These are phyloP conservation scores for Maniola hyperantus DNA, from an alignment of 2,888 invertebrate species.

Conservation along the genomic window DNA sequence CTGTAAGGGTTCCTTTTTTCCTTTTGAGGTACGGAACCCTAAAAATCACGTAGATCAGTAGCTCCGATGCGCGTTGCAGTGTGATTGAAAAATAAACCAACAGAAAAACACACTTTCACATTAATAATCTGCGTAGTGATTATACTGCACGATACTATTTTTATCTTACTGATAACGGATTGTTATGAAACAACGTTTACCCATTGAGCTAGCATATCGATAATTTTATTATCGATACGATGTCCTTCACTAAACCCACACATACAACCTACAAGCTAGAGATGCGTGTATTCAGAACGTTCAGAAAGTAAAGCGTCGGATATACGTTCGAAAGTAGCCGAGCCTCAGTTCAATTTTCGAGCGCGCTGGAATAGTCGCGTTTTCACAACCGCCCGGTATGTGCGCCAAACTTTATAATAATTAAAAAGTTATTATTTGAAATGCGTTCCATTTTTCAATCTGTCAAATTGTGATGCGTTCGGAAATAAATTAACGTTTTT, in stretches of 20 bases:
- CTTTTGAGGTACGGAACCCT: too few relatives aligned
- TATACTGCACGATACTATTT: not conserved
- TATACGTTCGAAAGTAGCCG: constrained; percentile 60
- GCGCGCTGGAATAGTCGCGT: constrained; percentile 58
- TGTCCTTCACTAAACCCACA: constrained; percentile 38
- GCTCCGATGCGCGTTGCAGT: too few relatives aligned
- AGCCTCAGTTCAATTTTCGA: constrained; percentile 60
- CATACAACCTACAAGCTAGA: constrained; percentile 37
- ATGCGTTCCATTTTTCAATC: constrained; percentile 41
- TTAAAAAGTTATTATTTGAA: constrained; percentile 30
- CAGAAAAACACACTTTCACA: too few relatives aligned
- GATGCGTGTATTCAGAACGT: constrained; percentile 42
- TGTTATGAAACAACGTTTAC: constrained; percentile 4
- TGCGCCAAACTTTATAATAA: constrained; percentile 40
- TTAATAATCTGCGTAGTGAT: not conserved
- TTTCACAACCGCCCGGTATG: constrained; percentile 61
- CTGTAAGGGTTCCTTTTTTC: too few relatives aligned
- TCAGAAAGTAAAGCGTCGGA: constrained; percentile 62
- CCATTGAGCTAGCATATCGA: constrained; percentile 23
- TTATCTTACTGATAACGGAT: constrained; percentile 7
- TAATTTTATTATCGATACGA: constrained; percentile 31
- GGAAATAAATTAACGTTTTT: not conserved
- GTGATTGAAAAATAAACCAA: too few relatives aligned
- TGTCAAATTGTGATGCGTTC: constrained; percentile 12
- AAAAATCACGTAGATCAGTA: too few relatives aligned